Conservation (phyloP, 2,113 vertebrate species). For the Progne subis region DNA sequence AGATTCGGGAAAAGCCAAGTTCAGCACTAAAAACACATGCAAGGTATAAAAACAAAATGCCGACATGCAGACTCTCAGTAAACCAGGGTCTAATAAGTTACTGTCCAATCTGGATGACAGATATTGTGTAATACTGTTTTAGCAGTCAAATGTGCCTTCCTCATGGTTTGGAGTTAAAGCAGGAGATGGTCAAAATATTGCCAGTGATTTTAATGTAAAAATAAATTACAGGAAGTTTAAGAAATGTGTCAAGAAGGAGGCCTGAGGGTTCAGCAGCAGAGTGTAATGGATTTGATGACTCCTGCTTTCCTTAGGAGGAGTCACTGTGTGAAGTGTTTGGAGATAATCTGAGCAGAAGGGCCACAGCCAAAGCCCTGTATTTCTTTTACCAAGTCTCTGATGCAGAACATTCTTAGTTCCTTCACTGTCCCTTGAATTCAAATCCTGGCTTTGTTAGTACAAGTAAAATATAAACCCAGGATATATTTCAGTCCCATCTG, state of each 20-base stretch:
- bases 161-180: background rate
- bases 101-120: constrained; percentile 44
- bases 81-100: constrained; percentile 6
- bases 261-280: constrained; percentile 38
- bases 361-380: background rate
- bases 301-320: constrained; percentile 16
- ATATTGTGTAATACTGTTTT: background rate
- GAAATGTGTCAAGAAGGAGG: constrained; percentile 34
- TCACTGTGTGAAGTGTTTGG: constrained; percentile 30
- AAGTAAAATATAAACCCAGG: constrained; percentile 37
- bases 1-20: constrained; percentile 18
- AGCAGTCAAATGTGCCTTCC: constrained; percentile 1
- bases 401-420: constrained; percentile 27
- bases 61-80: constrained; percentile 30
- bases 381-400: constrained; percentile 51
- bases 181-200: constrained; percentile 13
- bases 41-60: constrained; percentile 21
- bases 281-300: background rate
- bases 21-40: constrained; percentile 49
- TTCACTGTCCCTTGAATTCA: constrained; percentile 53
- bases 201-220: constrained; percentile 30
- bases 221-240: constrained; percentile 30
- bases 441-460: constrained; percentile 45
- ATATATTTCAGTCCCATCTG: constrained; percentile 28
- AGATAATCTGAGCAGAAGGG: constrained; percentile 33